Evolutionary conservation across 2,113 vertebrate species (phyloP).

Genomic region (Nycticryphes semicollaris): DNA sequence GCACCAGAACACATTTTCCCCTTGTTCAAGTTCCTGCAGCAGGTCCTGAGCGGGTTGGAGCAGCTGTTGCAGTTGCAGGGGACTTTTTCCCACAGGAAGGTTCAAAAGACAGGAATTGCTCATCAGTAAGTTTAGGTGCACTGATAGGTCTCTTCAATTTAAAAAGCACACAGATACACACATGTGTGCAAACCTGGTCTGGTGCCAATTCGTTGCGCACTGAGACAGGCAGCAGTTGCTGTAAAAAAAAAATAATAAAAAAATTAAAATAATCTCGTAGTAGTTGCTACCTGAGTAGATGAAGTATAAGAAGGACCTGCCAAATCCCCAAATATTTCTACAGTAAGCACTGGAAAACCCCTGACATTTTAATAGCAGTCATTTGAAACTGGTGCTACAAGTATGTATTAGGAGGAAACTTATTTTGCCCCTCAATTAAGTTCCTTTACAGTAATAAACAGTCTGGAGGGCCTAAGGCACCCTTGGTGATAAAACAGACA

Average conservation of each 20-base stretch:
- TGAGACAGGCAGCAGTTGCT: neutral
- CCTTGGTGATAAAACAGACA: neutral
- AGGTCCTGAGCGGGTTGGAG: neutral
- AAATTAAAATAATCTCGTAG: neutral
- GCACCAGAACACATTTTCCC: neutral
- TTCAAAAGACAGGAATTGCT: neutral
- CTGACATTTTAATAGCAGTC: neutral
- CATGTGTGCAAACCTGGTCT: accelerated
- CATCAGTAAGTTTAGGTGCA: neutral
- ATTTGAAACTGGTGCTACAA: neutral
- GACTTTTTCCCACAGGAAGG: neutral
- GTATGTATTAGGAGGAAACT: neutral
- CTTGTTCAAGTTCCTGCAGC: neutral
- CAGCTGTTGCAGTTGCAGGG: neutral
- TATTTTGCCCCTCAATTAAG: neutral
- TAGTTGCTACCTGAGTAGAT: neutral
- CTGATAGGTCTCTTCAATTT: neutral
- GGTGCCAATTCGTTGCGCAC: neutral
- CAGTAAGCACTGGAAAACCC: accelerated
- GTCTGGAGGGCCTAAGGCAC: too few species aligned
- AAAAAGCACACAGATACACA: neutral
- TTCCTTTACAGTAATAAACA: neutral
- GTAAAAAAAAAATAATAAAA: neutral
- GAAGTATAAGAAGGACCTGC: neutral
- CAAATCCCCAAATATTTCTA: neutral